Conservation (phyloP, 1,140 invertebrate genomes). For the Aphaenogaster floridana region DNA sequence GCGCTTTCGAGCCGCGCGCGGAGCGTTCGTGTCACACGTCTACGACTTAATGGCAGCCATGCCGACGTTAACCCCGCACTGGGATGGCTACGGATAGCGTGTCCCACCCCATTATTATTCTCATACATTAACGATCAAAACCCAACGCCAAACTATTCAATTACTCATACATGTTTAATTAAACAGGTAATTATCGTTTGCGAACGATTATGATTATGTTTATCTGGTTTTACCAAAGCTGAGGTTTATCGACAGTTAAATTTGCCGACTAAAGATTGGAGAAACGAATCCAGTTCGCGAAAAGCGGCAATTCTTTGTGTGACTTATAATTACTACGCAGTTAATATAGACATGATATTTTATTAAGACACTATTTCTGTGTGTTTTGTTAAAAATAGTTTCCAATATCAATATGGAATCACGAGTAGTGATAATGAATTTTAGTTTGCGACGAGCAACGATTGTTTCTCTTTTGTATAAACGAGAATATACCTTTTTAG, state of each 20-base stretch:
- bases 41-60: constrained; percentile 44
- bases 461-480: constrained; percentile 9
- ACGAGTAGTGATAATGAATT: background rate
- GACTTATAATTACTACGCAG: background rate
- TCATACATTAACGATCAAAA: constrained; percentile 41
- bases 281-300: background rate
- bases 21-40: constrained; percentile 22
- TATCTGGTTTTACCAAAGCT: background rate
- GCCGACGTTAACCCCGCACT: constrained; percentile 7
- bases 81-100: background rate
- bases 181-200: constrained; percentile 21
- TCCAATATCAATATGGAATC: background rate
- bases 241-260: background rate
- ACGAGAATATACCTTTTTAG: background rate
- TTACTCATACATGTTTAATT: constrained; percentile 41
- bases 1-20: constrained; percentile 10
- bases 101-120: constrained; percentile 41
- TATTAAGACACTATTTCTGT: background rate
- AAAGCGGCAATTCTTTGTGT: background rate
- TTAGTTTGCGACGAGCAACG: background rate
- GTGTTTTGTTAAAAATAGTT: background rate
- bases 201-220: background rate
- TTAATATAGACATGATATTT: background rate
- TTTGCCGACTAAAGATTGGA: background rate
- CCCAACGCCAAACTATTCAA: background rate